phyloP scores from a whole-genome alignment of 2,113 vertebrate species.

The Oophaga pumilio region DNA sequence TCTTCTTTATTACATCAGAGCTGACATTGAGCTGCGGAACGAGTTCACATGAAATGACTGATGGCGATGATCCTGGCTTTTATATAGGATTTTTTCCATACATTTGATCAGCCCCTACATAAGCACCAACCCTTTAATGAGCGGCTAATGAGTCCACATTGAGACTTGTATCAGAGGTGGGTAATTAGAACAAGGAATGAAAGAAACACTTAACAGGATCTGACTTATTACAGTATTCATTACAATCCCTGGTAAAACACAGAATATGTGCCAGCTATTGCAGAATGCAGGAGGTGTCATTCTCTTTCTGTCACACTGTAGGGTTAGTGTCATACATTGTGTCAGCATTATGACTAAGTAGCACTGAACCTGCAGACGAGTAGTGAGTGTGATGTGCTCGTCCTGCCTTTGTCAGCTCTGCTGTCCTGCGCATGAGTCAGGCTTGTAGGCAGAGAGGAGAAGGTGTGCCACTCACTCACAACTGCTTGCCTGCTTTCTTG shows the following conservation, averaged over 20 bases:
- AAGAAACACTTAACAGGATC: neutral
- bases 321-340: neutral
- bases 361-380: neutral
- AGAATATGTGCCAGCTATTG: no score
- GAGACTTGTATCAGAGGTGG: neutral
- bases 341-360: neutral
- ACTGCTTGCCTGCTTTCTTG: constrained; percentile 16
- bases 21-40: neutral
- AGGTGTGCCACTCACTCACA: constrained; percentile 44
- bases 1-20: neutral
- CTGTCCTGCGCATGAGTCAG: constrained; percentile 41
- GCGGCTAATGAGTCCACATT: neutral
- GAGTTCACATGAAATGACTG: no score
- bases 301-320: neutral
- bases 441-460: constrained; percentile 2
- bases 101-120: neutral
- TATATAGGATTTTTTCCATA: neutral
- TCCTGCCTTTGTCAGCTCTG: constrained; percentile 17
- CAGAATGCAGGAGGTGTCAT: no score
- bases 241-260: neutral
- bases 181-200: neutral
- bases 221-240: neutral
- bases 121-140: neutral
- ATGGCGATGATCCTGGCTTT: neutral
- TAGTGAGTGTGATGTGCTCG: neutral